phyloP scores from a whole-genome alignment of 2,888 invertebrate genomes.

The Meteorus colon region DNA sequence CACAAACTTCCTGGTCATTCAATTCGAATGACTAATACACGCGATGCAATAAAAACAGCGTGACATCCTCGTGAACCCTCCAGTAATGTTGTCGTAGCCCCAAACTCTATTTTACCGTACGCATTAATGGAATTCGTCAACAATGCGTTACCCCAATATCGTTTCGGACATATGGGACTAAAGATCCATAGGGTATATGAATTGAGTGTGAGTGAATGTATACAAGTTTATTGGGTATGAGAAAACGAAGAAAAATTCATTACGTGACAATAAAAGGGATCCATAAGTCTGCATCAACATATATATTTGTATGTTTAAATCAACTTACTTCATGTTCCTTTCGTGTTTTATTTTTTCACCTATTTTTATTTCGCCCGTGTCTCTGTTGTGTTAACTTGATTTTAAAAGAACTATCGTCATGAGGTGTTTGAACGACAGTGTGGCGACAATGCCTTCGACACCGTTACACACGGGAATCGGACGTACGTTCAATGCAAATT shows the following conservation, averaged over 20 bases:
- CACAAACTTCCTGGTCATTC: too few relatives aligned
- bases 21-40: too few relatives aligned
- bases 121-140: conserved; percentile 19
- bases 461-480: conserved; percentile 39
- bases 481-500: conserved; percentile 46
- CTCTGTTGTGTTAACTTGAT: neutral
- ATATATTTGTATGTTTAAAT: neutral
- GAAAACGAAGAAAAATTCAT: neutral
- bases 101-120: too few relatives aligned
- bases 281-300: too few relatives aligned
- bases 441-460: conserved; percentile 26
- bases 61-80: conserved; percentile 23
- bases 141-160: conserved; percentile 31
- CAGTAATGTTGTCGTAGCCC: neutral
- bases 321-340: neutral
- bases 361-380: neutral
- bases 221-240: neutral
- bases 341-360: neutral
- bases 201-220: neutral
- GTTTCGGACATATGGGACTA: conserved; percentile 34
- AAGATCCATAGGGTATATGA: neutral
- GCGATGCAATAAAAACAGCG: conserved; percentile 3
- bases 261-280: neutral
- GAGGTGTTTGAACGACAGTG: conserved; percentile 19
- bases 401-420: conserved; percentile 14